Conservation (phyloP, 2,113 vertebrate species). For the Todiramphus saurophagus region DNA sequence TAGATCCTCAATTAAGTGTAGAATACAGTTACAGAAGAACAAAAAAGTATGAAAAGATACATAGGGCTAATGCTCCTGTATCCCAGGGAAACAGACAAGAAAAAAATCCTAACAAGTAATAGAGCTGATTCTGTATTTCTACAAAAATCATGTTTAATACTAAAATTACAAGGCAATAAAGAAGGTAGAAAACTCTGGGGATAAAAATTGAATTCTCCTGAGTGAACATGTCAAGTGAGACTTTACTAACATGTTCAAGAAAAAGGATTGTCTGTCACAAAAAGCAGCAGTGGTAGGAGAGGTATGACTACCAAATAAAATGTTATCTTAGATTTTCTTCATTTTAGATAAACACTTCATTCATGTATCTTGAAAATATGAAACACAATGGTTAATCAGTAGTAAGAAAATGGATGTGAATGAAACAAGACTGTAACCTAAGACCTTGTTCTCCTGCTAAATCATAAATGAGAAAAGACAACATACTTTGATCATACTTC, state of each 20-base stretch:
- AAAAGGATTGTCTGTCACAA: not conserved
- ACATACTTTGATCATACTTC: not conserved
- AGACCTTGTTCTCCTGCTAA: not conserved
- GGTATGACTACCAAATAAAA: not conserved
- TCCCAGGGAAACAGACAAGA: not conserved
- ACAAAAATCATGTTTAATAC: not conserved
- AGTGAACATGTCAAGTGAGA: not conserved
- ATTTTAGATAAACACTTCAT: not conserved
- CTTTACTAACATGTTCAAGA: not conserved
- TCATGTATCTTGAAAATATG: not conserved
- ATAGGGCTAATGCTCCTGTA: accelerated
- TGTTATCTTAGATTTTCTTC: not conserved
- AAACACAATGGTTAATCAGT: not conserved
- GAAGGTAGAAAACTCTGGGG: not conserved
- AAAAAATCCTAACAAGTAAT: not conserved
- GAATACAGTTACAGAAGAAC: not conserved
- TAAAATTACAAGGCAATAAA: not conserved
- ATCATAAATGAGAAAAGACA: not conserved
- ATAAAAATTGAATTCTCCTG: not conserved
- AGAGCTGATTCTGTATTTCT: not conserved
- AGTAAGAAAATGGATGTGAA: not conserved
- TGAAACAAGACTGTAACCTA: not conserved
- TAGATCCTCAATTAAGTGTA: not conserved
- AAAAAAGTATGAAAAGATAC: not conserved
- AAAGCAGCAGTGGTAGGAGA: not conserved